Conservation (phyloP, 2,797 vertebrate genomes). For the Loris lydekkerianus region DNA sequence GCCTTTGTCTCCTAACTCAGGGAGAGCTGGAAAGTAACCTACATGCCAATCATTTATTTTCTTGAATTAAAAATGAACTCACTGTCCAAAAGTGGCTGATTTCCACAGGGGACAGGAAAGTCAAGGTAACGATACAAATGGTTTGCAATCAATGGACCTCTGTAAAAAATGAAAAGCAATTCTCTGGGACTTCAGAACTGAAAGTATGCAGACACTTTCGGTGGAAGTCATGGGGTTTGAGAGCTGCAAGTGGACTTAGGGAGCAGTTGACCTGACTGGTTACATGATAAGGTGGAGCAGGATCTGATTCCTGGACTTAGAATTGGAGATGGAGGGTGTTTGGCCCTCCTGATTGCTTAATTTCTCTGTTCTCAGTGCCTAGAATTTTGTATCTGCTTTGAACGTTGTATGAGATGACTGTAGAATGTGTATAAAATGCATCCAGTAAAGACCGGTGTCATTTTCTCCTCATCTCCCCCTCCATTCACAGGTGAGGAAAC, state of each 20-base stretch:
- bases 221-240: slow-evolving; percentile 12
- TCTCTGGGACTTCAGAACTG: slow-evolving; percentile 43
- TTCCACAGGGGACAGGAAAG: slow-evolving; percentile 24
- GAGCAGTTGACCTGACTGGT: not conserved
- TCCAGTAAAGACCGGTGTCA: not conserved
- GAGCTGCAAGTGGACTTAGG: not conserved
- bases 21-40: slow-evolving; percentile 41
- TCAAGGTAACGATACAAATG: slow-evolving; percentile 43
- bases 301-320: not conserved
- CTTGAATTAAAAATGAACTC: slow-evolving; percentile 69
- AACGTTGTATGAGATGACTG: not conserved
- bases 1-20: slow-evolving; percentile 64
- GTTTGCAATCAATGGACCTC: slow-evolving; percentile 44
- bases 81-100: slow-evolving; percentile 41
- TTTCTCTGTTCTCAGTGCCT: not conserved
- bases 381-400: not conserved
- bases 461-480: not conserved
- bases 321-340: not conserved
- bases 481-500: not conserved
- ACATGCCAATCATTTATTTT: slow-evolving; percentile 71
- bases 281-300: not conserved
- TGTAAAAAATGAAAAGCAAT: slow-evolving; percentile 56
- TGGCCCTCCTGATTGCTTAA: not conserved
- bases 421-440: not conserved
- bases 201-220: not conserved